Conservation (phyloP, 1,140 invertebrate species). For the Drosophila tsacasi region DNA sequence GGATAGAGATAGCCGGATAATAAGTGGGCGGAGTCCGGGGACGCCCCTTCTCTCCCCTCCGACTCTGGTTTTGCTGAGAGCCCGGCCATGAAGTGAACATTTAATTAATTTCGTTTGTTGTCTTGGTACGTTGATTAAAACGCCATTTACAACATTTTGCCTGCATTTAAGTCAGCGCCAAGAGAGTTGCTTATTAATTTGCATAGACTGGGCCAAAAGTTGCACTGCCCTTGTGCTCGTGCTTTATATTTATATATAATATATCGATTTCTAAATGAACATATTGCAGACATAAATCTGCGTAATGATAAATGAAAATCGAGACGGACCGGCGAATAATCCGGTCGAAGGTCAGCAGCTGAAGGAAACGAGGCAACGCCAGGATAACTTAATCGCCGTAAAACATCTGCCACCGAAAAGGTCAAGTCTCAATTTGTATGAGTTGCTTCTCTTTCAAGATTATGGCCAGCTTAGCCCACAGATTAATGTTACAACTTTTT, state of each 20-base stretch:
- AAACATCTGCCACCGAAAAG: constrained; percentile 39
- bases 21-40: constrained; percentile 16
- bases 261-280: constrained; percentile 38
- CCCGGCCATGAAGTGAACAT: constrained; percentile 60
- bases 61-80: constrained; percentile 19
- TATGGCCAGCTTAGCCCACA: constrained; percentile 10
- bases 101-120: constrained; percentile 79
- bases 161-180: constrained; percentile 57
- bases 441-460: constrained; percentile 13
- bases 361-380: constrained; percentile 5
- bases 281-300: constrained; percentile 39
- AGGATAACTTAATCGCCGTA: constrained; percentile 36
- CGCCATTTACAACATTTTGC: constrained; percentile 73
- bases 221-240: neutral
- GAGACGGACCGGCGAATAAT: constrained; percentile 22
- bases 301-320: constrained; percentile 42
- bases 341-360: constrained; percentile 19
- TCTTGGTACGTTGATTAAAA: constrained; percentile 70
- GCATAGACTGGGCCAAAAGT: constrained; percentile 19
- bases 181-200: constrained; percentile 74
- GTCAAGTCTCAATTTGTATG: constrained; percentile 38
- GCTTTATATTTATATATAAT: neutral
- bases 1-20: constrained; percentile 20
- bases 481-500: constrained; percentile 13
- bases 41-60: neutral